Evolutionary conservation across 1,140 invertebrate genomes (phyloP), one percentile per base, ranked within the genome.

Genomic region (Apis florea): DNA sequence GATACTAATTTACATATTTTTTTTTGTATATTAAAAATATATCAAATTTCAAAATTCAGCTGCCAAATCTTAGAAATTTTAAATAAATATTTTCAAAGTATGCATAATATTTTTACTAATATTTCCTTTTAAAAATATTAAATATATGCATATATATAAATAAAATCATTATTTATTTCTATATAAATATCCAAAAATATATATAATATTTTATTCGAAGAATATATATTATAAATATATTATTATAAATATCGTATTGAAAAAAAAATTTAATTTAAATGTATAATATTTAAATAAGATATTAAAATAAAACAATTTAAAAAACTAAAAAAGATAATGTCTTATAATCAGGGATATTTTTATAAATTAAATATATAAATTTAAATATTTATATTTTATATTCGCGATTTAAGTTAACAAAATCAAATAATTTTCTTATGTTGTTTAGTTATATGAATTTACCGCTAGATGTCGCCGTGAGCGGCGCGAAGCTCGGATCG

Each of bases 401-500:
- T 61, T 26, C 21, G 13, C 0, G 47, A 51, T 13, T 24, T 56
- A 31, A 81, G 76, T 74, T 40, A 67, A 47, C 21, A 24, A 76
- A 83, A 86, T 76, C 63, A 79, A 88, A 83, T 85, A 64, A 72
- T 69, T 71, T 86, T 59, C 4, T 58, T 40, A 79, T 49, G 31
- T 26, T 1, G 40, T 5, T 15, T 56, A 53, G 73, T 83, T 79
- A 0, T 1, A 11, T 9, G 11, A 40, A 40, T 58, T 17, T 5
- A 3, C 54, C 76, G n/a, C 31, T 1, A 53, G 12, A 59, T 66
- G 72, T 75, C 85, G 78, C 49, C 71, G 61, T 53, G 9, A 70
- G 75, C 77, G 13, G 56, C 78, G 85, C 80, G 79, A 66, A 83
- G 74, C 77, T 87, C 74, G 83, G 88, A 89, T 89, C 88, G 88